Conservation (phyloP, 1,140 invertebrate species). For the Polypedilum vanderplanki region DNA sequence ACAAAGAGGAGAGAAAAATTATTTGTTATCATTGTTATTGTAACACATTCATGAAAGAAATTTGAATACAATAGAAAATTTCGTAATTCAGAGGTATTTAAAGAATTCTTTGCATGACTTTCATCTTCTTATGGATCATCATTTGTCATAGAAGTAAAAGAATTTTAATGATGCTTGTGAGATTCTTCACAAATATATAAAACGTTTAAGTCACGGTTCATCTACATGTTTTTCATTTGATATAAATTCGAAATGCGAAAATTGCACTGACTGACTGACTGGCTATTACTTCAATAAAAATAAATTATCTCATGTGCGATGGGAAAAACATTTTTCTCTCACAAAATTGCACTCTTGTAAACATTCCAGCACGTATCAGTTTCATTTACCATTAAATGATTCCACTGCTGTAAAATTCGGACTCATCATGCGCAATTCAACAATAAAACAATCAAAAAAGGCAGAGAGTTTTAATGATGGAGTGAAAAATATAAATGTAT, state of each 20-base stretch:
- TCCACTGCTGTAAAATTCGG: neutral
- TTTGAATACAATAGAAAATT: constrained; percentile 7
- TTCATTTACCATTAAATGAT: constrained; percentile 19
- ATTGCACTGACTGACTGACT: neutral
- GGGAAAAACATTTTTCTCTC: neutral
- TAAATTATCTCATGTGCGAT: neutral
- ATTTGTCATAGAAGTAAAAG: constrained; percentile 10
- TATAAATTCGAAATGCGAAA: neutral
- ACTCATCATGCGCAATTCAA: neutral
- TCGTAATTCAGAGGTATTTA: neutral
- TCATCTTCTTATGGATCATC: neutral
- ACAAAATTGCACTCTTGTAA: neutral
- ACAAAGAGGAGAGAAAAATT: neutral
- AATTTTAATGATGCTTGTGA: constrained; percentile 19
- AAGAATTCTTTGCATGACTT: neutral
- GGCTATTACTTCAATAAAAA: constrained; percentile 12
- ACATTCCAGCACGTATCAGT: constrained; percentile 9
- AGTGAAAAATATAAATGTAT: constrained; percentile 13
- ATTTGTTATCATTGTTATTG: constrained; percentile 14
- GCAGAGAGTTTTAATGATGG: neutral
- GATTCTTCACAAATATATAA: neutral
- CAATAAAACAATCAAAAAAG: constrained; percentile 14
- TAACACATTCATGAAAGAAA: neutral
- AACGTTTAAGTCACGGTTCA: neutral
- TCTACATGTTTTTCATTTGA: neutral